Conservation (phyloP, 2,797 vertebrate genomes). For the Microhierax caerulescens region DNA sequence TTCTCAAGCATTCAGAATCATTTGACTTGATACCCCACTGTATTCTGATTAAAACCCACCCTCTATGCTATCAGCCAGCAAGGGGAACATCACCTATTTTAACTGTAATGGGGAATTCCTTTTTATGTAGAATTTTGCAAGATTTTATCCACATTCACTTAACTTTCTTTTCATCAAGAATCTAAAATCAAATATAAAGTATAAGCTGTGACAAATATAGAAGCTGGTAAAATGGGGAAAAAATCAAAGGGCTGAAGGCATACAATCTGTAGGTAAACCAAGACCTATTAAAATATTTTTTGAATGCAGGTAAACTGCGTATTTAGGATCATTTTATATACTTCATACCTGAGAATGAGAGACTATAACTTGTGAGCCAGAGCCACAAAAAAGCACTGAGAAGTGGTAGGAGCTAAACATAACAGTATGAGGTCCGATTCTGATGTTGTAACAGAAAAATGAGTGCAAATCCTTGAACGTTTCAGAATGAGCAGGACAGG, state of each 20-base stretch:
- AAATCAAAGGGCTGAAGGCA: neutral
- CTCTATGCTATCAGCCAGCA: neutral
- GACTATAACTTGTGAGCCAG: neutral
- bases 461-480: neutral
- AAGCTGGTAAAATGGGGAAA: neutral
- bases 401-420: neutral
- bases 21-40: neutral
- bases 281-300: neutral
- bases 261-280: neutral
- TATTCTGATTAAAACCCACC: neutral
- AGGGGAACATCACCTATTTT: neutral
- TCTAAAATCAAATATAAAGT: neutral
- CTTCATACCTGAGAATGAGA: neutral
- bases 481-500: neutral
- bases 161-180: neutral
- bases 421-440: neutral
- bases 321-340: neutral
- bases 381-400: neutral
- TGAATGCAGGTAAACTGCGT: neutral
- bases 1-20: neutral
- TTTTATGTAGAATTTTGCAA: neutral
- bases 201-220: neutral
- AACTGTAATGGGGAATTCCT: fast-evolving
- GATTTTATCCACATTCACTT: neutral
- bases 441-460: neutral